A percentile compares a stretch with the other conserved stretches of the same genome.
Conservation (phyloP, 92 coral and sea anemone genomes). For the Heteractis magnifica region DNA sequence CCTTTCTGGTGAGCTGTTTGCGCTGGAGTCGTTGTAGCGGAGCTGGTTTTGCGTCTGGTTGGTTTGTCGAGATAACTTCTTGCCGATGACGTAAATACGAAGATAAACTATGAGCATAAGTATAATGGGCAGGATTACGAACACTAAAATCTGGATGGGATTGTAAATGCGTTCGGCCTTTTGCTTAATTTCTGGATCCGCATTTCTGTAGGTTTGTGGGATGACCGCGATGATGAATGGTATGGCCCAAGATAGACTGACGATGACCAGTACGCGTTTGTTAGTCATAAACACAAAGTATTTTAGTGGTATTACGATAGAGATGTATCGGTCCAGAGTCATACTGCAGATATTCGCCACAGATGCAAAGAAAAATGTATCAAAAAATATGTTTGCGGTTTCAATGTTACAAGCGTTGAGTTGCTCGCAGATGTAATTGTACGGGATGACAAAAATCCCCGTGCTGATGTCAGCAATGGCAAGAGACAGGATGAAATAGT, state of each 20-base stretch:
- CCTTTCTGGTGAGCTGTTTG: neutral
- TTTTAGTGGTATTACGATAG: constrained; percentile 28
- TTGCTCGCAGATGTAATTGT: constrained; percentile 14
- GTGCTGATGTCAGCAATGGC: constrained; percentile 30
- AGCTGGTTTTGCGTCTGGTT: constrained; percentile 34
- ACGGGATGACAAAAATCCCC: constrained; percentile 29
- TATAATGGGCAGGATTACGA: constrained; percentile 25
- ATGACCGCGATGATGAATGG: constrained; percentile 25
- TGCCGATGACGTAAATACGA: constrained; percentile 33
- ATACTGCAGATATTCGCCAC: constrained; percentile 25
- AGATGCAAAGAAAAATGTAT: constrained; percentile 32
- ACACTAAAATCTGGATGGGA: constrained; percentile 29
- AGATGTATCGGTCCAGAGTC: constrained; percentile 34
- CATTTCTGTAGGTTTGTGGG: neutral
- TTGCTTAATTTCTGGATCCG: neutral
- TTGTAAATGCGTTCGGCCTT: constrained; percentile 25
- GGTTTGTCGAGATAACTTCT: constrained; percentile 29
- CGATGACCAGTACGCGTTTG: neutral
- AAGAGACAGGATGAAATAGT: constrained; percentile 25
- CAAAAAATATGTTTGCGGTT: neutral
- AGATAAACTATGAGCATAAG: constrained; percentile 36
- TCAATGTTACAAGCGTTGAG: constrained; percentile 1
- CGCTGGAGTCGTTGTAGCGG: constrained; percentile 33
- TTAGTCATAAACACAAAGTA: constrained; percentile 31
- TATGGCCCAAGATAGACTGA: constrained; percentile 13